These are phyloP conservation scores for Phalacrocorax aristotelis DNA, from an alignment of 2,113 vertebrate genomes.

Conservation along the genomic window DNA sequence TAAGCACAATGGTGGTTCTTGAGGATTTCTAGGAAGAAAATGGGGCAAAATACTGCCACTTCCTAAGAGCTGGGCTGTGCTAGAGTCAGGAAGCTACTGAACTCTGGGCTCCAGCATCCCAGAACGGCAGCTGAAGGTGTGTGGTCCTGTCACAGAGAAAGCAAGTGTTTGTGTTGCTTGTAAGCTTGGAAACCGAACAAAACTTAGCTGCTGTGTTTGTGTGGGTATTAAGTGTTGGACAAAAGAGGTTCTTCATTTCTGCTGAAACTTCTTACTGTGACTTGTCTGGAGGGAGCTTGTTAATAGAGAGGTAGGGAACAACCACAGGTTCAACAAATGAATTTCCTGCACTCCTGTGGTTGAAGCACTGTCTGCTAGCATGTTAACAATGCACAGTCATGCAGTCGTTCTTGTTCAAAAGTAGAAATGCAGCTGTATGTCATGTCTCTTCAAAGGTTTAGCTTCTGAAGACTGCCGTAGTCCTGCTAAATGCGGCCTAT, in stretches of 20 bases:
- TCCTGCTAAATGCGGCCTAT: not conserved
- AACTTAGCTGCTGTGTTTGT: not conserved
- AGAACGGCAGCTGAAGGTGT: not conserved
- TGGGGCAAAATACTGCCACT: not conserved
- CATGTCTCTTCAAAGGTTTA: not conserved
- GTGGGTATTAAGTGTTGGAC: not conserved
- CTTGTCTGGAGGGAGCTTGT: not conserved
- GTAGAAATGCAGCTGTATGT: not conserved
- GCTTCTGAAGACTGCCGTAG: not conserved
- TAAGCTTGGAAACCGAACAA: not conserved
- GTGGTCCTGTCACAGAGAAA: not conserved
- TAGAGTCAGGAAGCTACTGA: not conserved
- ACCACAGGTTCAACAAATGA: not conserved
- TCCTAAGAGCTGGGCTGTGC: not conserved
- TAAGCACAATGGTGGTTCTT: not conserved
- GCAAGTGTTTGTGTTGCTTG: not conserved
- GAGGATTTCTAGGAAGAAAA: not conserved
- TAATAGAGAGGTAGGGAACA: not conserved
- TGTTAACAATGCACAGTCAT: not conserved
- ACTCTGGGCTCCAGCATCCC: not conserved
- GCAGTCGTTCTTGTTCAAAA: not conserved
- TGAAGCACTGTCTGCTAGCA: not conserved
- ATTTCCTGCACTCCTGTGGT: not conserved
- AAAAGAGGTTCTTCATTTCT: not conserved
- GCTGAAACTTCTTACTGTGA: not conserved